phyloP scores from a whole-genome alignment of 2,113 vertebrate genomes.

The Gopherus flavomarginatus region DNA sequence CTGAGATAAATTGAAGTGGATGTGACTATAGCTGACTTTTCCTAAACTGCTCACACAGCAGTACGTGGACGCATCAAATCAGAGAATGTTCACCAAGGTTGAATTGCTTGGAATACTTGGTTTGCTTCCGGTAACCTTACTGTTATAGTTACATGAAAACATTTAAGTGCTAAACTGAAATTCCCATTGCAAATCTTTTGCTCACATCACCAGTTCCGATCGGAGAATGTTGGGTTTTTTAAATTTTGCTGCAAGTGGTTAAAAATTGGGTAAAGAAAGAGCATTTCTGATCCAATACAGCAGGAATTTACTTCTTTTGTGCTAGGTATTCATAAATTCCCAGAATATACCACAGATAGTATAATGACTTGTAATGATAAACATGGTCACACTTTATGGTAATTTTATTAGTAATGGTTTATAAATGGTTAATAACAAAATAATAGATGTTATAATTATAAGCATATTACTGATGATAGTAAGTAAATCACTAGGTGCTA shows the following conservation, averaged over 20 bases:
- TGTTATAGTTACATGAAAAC: neutral
- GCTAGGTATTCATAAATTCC: neutral
- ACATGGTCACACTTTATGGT: slow-evolving; percentile 27
- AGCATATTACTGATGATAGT: neutral
- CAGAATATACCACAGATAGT: neutral
- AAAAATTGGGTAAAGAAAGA: neutral
- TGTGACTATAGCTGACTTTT: slow-evolving; percentile 30
- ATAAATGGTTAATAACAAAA: slow-evolving; percentile 27
- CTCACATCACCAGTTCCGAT: neutral
- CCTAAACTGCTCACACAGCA: neutral
- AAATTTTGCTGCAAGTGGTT: neutral
- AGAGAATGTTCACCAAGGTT: neutral
- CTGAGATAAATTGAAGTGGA: slow-evolving; percentile 15
- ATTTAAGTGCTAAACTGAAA: neutral
- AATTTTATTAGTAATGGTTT: slow-evolving; percentile 31
- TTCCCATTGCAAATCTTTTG: neutral
- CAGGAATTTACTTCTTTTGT: slow-evolving; percentile 20
- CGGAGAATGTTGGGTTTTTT: neutral
- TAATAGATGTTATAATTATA: slow-evolving; percentile 19
- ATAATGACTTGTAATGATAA: slow-evolving; percentile 15
- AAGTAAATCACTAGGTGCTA: neutral
- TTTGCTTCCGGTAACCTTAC: slow-evolving; percentile 39
- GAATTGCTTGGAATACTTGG: neutral
- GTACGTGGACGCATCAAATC: slow-evolving; percentile 31
- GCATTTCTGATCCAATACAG: neutral